phyloP scores from a whole-genome alignment of 2,888 invertebrate species.

The Eugnorisma glareosa region DNA sequence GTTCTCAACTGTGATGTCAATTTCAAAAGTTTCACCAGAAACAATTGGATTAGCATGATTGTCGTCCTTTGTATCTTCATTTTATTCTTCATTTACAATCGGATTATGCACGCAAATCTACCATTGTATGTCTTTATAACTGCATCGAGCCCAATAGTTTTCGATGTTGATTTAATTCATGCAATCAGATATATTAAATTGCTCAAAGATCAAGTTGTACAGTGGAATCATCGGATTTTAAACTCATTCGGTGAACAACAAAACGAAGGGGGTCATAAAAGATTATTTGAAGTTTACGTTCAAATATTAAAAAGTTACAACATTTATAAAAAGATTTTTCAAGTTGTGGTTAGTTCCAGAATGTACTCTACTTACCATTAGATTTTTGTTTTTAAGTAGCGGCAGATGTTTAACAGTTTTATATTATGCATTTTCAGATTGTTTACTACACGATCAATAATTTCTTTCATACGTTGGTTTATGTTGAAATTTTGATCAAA shows the following conservation, averaged over 20 bases:
- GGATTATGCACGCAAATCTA: background rate
- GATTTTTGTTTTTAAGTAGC: background rate
- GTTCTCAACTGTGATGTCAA: background rate
- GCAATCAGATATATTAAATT: conserved; percentile 27
- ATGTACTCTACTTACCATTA: background rate
- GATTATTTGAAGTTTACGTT: conserved; percentile 7
- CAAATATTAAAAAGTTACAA: conserved; percentile 21
- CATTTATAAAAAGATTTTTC: conserved; percentile 12
- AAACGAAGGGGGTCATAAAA: background rate
- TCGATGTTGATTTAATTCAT: conserved; percentile 14
- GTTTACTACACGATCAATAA: background rate
- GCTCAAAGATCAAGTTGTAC: conserved; percentile 5
- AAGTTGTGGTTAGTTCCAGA: background rate
- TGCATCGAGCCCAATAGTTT: background rate
- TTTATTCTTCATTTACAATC: background rate
- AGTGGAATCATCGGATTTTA: conserved; percentile 19
- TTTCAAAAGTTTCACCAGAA: conserved; percentile 12
- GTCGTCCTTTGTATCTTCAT: background rate
- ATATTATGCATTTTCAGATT: background rate
- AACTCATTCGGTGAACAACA: background rate
- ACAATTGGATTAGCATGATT: conserved; percentile 12
- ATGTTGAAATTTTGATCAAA: conserved; percentile 8
- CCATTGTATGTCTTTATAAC: conserved; percentile 6
- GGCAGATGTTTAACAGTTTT: background rate
- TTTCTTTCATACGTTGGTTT: conserved; percentile 13